phyloP scores from a whole-genome alignment of 2,797 vertebrate species.

The Spea hammondii region DNA sequence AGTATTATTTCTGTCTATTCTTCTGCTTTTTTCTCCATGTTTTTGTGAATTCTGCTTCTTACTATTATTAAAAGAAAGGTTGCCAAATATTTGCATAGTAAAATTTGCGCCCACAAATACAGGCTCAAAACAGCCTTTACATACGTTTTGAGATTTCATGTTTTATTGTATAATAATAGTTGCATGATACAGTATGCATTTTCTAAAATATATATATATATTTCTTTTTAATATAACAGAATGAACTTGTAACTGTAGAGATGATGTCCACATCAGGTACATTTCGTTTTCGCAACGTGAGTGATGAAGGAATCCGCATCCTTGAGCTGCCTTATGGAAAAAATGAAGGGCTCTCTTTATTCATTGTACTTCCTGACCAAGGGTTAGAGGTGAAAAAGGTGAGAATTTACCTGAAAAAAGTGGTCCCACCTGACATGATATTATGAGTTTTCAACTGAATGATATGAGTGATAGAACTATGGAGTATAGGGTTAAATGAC shows the following conservation, averaged over 20 bases:
- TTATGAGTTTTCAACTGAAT: neutral
- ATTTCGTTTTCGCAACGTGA: slow-evolving; percentile 4
- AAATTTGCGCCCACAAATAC: no score
- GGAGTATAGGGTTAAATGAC: no score
- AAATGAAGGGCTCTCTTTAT: slow-evolving; percentile 7
- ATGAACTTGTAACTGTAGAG: neutral
- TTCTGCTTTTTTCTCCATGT: no score
- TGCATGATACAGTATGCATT: neutral
- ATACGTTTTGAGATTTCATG: no score
- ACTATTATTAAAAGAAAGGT: no score
- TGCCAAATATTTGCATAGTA: no score
- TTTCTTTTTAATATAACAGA: neutral
- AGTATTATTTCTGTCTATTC: no score
- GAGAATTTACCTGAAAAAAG: neutral
- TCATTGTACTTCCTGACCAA: slow-evolving; percentile 13
- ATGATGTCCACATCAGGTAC: neutral
- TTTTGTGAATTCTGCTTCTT: no score
- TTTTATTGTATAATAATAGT: neutral
- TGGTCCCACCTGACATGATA: neutral
- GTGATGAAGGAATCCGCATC: slow-evolving; percentile 3
- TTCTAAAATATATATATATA: neutral
- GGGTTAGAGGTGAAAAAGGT: slow-evolving; percentile 6
- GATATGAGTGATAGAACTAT: no score
- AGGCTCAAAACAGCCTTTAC: no score
- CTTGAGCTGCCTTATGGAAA: slow-evolving; percentile 22